Conservation (phyloP, 2,797 vertebrate species). For the Platalea minor region DNA sequence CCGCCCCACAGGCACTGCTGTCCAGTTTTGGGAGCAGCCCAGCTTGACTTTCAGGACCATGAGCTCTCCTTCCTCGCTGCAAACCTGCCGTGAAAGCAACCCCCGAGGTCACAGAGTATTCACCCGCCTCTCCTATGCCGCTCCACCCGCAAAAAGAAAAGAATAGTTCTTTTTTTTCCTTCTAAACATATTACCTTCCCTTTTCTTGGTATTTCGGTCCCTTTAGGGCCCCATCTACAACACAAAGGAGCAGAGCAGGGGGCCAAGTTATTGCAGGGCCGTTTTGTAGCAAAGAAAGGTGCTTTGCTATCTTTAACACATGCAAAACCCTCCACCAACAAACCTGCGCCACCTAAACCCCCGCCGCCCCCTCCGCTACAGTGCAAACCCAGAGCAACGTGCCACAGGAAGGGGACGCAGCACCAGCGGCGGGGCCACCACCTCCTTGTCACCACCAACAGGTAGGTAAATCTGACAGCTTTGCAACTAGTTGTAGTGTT, state of each 20-base stretch:
- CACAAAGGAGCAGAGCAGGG: background rate
- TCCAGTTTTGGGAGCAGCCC: background rate
- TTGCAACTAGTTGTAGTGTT: background rate
- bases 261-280: background rate
- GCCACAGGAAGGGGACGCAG: rapidly evolving
- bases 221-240: background rate
- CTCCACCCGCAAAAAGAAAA: background rate
- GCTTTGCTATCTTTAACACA: background rate
- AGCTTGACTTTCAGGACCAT: background rate
- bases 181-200: background rate
- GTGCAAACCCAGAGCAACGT: background rate
- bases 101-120: background rate
- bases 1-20: background rate
- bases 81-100: background rate
- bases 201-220: background rate
- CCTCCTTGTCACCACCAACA: background rate
- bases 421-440: background rate
- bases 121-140: background rate
- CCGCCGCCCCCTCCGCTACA: rapidly evolving
- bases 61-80: background rate
- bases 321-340: background rate
- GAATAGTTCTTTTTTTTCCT: background rate
- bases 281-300: background rate
- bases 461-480: background rate
- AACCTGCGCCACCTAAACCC: background rate